Evolutionary conservation across 2,113 vertebrate species (phyloP).

Genomic region (Ceyx melanurus): DNA sequence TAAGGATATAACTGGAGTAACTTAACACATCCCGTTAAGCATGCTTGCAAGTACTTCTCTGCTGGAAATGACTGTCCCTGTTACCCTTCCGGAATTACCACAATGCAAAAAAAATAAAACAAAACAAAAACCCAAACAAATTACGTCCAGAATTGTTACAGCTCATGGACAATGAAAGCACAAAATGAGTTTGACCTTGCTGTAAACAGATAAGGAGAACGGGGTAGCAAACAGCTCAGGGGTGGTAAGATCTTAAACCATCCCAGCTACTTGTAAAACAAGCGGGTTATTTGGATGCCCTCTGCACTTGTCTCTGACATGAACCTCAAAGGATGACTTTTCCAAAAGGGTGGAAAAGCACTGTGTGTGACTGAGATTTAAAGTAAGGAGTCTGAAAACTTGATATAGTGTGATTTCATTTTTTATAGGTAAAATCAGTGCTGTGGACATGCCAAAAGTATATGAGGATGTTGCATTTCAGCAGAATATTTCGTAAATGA

Average conservation of each 20-base stretch:
- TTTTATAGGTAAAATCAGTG: not conserved
- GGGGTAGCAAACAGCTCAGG: not conserved
- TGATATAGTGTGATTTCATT: not conserved
- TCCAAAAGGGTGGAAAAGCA: not conserved
- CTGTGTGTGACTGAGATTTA: not conserved
- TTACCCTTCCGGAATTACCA: not conserved
- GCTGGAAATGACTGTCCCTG: not conserved
- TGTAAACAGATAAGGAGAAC: not conserved
- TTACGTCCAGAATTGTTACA: not conserved
- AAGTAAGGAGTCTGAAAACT: not conserved
- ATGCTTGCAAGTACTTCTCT: not conserved
- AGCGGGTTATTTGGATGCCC: not conserved
- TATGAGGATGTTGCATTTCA: not conserved
- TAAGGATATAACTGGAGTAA: not conserved
- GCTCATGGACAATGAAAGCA: not conserved
- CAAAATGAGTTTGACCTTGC: not conserved
- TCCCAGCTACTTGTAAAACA: not conserved
- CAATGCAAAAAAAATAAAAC: not conserved
- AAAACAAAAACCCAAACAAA: not conserved
- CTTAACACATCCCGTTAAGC: rapidly evolving
- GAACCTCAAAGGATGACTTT: not conserved
- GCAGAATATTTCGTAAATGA: not conserved
- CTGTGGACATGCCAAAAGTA: not conserved
- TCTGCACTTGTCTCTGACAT: not conserved
- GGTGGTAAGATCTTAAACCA: not conserved